These are phyloP conservation scores for Platerodrilus igneus DNA, from an alignment of 2,888 invertebrate genomes.

Conservation along the genomic window DNA sequence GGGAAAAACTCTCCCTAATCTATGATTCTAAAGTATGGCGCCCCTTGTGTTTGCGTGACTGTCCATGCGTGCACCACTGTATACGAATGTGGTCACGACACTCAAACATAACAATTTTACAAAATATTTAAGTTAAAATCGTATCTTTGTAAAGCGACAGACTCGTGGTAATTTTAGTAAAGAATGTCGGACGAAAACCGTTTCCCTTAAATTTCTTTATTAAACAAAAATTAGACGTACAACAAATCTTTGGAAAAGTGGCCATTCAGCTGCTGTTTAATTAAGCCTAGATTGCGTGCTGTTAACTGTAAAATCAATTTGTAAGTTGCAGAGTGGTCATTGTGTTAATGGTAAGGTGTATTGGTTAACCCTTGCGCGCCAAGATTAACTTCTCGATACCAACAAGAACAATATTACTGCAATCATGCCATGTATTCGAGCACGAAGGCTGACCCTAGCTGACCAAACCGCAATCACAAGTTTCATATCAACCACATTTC, in stretches of 20 bases:
- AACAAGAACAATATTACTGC: constrained; percentile 42
- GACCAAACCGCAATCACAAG: constrained; percentile 16
- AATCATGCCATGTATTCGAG: constrained; percentile 41
- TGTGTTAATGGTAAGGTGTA: constrained; percentile 45
- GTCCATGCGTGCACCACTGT: constrained; percentile 33
- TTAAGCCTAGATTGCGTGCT: constrained; percentile 32
- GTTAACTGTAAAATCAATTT: constrained; percentile 29
- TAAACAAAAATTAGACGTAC: too few relatives aligned
- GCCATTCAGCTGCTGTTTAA: constrained; percentile 23
- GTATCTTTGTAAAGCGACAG: too few relatives aligned
- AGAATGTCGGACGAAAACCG: background rate
- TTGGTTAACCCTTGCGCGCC: constrained; percentile 42
- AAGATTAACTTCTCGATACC: constrained; percentile 45
- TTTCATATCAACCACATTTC: constrained; percentile 17
- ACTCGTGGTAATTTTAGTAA: background rate
- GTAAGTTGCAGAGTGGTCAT: constrained; percentile 39
- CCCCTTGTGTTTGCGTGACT: constrained; percentile 40
- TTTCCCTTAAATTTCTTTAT: background rate
- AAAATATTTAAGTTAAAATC: constrained; percentile 35
- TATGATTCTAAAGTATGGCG: constrained; percentile 39
- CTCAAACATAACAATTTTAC: constrained; percentile 38
- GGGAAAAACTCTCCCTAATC: constrained; percentile 34
- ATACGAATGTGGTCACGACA: constrained; percentile 39
- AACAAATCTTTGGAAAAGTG: constrained; percentile 19
- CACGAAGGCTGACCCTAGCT: constrained; percentile 29